Evolutionary conservation across 2,888 invertebrate genomes (phyloP), one percentile per base, ranked within the genome.

Genomic region (Neocrepidodera transversa): DNA sequence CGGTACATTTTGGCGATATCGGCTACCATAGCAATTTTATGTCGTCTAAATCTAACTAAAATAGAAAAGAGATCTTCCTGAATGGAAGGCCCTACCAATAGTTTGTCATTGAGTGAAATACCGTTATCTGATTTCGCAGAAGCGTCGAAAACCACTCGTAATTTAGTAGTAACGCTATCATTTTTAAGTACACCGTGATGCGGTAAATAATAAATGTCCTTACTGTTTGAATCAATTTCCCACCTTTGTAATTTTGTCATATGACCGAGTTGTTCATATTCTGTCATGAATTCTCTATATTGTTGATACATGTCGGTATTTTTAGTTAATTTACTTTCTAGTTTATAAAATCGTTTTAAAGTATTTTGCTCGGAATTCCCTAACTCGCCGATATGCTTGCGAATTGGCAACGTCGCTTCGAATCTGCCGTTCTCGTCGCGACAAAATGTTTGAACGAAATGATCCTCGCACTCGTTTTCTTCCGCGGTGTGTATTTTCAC

Each of bases 141-240:
- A 16, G 57, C 67, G 52, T 72, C 66, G 57, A 72, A 72, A 3
- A 72, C 70, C 7, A 70, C 68, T n/a, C 71, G 48, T 20, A 70
- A 54, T 47, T 67, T 71, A 6, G 72, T 72, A 4, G 71, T 73
- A 2, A 50, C 11, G 23, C 64, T 67, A 13, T 35, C 20, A 38
- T 65, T 57, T 52, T 66, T 68, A 8, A 66, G 10, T 4, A 73
- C 70, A 6, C 60, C 64, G 53, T 73, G 71, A 56, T 73, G 71
- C 2, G 72, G 69, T 68, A 58, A 58, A 61, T 32, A 48, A 48
- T 30, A 48, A 32, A 28, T 47, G n/a, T 11, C 7, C 13, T 40
- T 3, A 8, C 13, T 14, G 6, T n/a, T 3, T 7, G 7, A 11
- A 4, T 10, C 18, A 13, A 8, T 10, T 30, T 30, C 10, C n/a